Conservation (phyloP, 2,888 invertebrate species). For the Antheraea yamamai region DNA sequence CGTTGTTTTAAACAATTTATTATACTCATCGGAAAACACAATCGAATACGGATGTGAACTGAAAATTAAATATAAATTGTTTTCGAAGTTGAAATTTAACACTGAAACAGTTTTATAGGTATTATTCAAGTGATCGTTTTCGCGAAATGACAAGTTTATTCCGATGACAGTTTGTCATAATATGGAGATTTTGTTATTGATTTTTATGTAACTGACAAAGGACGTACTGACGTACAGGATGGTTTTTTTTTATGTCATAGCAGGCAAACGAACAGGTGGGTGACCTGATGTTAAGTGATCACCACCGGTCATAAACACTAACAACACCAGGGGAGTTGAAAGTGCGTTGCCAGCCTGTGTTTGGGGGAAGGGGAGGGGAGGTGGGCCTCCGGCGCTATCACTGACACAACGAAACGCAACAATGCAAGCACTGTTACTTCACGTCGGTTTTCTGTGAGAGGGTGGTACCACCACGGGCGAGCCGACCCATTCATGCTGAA, state of each 20-base stretch:
- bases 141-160: background rate
- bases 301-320: no score
- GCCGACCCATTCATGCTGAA: no score
- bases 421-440: no score
- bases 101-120: background rate
- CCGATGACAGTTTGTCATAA: constrained; percentile 8
- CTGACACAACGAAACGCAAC: no score
- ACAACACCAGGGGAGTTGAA: no score
- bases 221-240: background rate
- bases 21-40: background rate
- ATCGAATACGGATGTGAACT: constrained; percentile 1
- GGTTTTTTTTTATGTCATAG: background rate
- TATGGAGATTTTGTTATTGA: constrained; percentile 19
- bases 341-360: no score
- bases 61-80: constrained; percentile 11
- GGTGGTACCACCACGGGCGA: no score
- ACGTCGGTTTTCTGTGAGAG: no score
- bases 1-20: constrained; percentile 20
- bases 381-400: no score
- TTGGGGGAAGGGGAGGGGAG: no score
- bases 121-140: background rate
- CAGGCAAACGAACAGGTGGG: no score
- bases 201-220: constrained; percentile 1
- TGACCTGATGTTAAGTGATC: no score
- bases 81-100: background rate